phyloP scores from a whole-genome alignment of 2,113 vertebrate genomes.

The Circaetus cinerascens region DNA sequence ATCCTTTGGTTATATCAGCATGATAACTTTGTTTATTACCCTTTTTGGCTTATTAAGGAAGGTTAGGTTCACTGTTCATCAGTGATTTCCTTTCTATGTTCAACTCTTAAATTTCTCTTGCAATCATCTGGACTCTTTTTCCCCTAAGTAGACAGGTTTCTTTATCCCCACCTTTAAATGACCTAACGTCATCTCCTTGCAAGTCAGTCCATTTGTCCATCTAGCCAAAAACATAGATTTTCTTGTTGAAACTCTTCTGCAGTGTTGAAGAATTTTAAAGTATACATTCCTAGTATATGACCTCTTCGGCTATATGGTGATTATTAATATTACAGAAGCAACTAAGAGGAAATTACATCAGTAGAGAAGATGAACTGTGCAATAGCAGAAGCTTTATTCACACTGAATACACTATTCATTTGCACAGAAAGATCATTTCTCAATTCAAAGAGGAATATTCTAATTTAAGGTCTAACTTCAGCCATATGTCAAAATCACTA shows the following conservation, averaged over 20 bases:
- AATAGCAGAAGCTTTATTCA: constrained; percentile 72
- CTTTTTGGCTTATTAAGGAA: not conserved
- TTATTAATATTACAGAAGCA: constrained; percentile 71
- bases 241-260: not conserved
- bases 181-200: not conserved
- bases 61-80: not conserved
- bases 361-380: constrained; percentile 65
- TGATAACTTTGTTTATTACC: not conserved
- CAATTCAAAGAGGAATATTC: constrained; percentile 76
- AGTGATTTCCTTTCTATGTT: not conserved
- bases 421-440: constrained; percentile 76
- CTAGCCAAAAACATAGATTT: not conserved
- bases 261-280: not conserved
- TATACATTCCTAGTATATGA: constrained; percentile 59
- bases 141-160: not conserved
- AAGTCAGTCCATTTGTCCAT: not conserved
- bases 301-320: constrained; percentile 58
- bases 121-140: not conserved
- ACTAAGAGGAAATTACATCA: constrained; percentile 77
- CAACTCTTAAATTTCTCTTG: not conserved
- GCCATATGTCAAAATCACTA: constrained; percentile 73
- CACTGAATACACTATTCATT: constrained; percentile 79
- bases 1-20: not conserved
- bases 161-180: constrained; percentile 16
- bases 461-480: constrained; percentile 77